Percentiles rank a stretch among this genome's conserved stretches.
phyloP scores from a whole-genome alignment of 2,888 invertebrate genomes.

The Dendrolimus pini region DNA sequence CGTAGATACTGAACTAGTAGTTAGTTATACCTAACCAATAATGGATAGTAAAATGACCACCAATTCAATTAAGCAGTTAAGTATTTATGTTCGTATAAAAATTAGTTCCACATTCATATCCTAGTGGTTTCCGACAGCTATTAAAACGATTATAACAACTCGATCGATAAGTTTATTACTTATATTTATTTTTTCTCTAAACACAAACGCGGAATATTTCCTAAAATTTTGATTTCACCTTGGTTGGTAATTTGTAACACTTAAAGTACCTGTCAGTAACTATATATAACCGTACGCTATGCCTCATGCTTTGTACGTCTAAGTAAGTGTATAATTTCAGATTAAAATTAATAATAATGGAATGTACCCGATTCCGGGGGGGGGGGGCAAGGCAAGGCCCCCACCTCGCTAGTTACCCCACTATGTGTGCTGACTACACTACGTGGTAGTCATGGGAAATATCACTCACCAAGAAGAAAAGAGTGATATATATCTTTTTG shows the following conservation, averaged over 20 bases:
- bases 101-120: constrained; percentile 42
- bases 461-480: too few relatives aligned
- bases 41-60: constrained; percentile 13
- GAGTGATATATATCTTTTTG: too few relatives aligned
- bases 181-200: constrained; percentile 28
- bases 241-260: constrained; percentile 21
- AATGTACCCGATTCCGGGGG: too few relatives aligned
- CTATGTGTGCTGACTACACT: too few relatives aligned
- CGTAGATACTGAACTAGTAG: too few relatives aligned
- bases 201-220: constrained; percentile 35
- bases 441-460: too few relatives aligned
- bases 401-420: too few relatives aligned
- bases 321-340: too few relatives aligned
- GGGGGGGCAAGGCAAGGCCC: too few relatives aligned
- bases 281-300: too few relatives aligned
- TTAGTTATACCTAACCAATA: not conserved
- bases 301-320: too few relatives aligned
- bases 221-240: constrained; percentile 41
- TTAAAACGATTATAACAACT: constrained; percentile 25
- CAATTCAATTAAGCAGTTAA: constrained; percentile 30
- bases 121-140: constrained; percentile 18
- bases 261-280: not conserved
- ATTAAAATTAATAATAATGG: too few relatives aligned
- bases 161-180: constrained; percentile 17
- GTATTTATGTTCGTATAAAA: constrained; percentile 33